phyloP scores from a whole-genome alignment of 2,888 invertebrate genomes.

The Cerastis leucographa region DNA sequence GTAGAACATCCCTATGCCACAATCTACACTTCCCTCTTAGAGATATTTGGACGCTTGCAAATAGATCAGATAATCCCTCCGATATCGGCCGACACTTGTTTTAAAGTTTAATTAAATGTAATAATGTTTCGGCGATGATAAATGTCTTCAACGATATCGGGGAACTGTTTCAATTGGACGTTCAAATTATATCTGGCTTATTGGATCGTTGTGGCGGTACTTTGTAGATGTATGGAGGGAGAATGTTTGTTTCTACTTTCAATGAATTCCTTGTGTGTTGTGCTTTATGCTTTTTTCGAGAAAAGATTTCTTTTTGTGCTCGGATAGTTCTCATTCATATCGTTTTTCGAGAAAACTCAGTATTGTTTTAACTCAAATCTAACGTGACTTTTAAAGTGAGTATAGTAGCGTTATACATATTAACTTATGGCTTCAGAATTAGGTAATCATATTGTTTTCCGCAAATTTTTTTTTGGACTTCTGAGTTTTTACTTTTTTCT shows the following conservation, averaged over 20 bases:
- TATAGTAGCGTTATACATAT: neutral
- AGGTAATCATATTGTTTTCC: neutral
- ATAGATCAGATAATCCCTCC: constrained; percentile 71
- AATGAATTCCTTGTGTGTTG: neutral
- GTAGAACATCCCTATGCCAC: constrained; percentile 20
- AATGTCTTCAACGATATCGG: constrained; percentile 73
- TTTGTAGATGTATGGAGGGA: constrained; percentile 30
- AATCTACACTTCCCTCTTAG: constrained; percentile 53
- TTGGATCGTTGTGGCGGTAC: constrained; percentile 56
- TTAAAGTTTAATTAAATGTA: constrained; percentile 80
- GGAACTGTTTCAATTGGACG: constrained; percentile 70
- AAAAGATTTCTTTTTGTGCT: too few species aligned
- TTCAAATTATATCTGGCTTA: constrained; percentile 67
- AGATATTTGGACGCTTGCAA: constrained; percentile 68
- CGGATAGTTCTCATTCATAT: too few species aligned
- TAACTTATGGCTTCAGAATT: neutral
- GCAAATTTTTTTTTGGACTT: neutral
- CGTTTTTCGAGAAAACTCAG: too few species aligned
- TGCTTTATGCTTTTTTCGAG: neutral
- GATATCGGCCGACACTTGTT: constrained; percentile 74
- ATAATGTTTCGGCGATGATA: constrained; percentile 76
- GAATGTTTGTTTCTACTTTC: neutral
- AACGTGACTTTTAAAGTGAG: too few species aligned
- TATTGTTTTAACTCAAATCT: too few species aligned
- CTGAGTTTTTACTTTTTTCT: neutral